Conservation (phyloP, 2,113 vertebrate genomes). For the Ardeotis arabs region DNA sequence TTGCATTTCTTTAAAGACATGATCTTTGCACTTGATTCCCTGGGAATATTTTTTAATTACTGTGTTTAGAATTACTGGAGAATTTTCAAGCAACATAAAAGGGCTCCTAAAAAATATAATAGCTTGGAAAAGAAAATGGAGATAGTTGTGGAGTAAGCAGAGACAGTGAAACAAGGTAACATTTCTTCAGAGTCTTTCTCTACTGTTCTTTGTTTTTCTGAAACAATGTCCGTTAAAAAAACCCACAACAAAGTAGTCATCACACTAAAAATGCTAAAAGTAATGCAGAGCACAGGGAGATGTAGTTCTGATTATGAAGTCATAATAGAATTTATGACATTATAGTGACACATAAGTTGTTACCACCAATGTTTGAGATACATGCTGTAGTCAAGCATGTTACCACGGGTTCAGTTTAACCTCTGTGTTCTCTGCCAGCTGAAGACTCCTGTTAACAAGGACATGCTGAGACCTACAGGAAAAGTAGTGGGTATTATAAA, state of each 20-base stretch:
- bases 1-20: background rate
- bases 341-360: background rate
- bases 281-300: background rate
- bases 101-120: background rate
- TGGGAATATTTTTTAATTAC: background rate
- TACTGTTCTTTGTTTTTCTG: background rate
- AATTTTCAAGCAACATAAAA: background rate
- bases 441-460: constrained; percentile 69
- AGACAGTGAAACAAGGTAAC: background rate
- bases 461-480: constrained; percentile 85
- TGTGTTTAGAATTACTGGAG: background rate
- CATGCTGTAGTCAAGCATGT: rapidly evolving
- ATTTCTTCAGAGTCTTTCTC: background rate
- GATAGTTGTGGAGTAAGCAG: background rate
- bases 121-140: background rate
- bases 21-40: background rate
- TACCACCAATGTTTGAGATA: background rate
- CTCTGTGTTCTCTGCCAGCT: constrained; percentile 69
- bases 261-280: background rate
- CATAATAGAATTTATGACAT: background rate
- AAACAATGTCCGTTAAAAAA: background rate
- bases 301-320: background rate
- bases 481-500: constrained; percentile 95
- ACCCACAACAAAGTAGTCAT: rapidly evolving
- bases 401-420: background rate